phyloP scores from a whole-genome alignment of 2,113 vertebrate genomes.

The Tetrao urogallus region DNA sequence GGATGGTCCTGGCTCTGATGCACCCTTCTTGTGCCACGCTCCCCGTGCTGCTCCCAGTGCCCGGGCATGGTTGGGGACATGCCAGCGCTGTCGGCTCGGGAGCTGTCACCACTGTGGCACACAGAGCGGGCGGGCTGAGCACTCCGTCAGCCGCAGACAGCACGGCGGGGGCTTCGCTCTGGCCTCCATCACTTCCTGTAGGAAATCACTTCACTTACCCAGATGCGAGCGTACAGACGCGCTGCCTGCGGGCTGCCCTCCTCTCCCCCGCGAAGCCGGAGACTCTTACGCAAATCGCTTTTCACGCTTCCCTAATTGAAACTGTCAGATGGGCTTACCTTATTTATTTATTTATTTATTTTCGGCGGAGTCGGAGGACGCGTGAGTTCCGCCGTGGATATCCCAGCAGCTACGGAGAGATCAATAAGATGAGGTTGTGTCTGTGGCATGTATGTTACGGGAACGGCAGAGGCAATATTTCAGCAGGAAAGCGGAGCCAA shows the following conservation, averaged over 20 bases:
- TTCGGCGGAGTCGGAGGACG: background rate
- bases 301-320: constrained; percentile 75
- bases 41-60: background rate
- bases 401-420: constrained; percentile 39
- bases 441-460: constrained; percentile 58
- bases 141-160: background rate
- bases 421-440: constrained; percentile 56
- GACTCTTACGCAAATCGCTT: constrained; percentile 68
- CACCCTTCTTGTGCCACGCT: no score
- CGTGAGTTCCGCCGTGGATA: constrained; percentile 50
- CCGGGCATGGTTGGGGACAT: background rate
- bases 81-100: background rate
- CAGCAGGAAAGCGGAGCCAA: background rate
- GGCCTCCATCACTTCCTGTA: constrained; percentile 71
- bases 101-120: background rate
- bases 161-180: constrained; percentile 41
- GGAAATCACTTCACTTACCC: constrained; percentile 70
- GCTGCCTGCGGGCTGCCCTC: constrained; percentile 67
- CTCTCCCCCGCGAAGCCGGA: constrained; percentile 27
- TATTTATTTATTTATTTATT: background rate
- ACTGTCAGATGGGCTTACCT: constrained; percentile 75
- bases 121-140: background rate
- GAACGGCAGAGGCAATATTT: constrained; percentile 16
- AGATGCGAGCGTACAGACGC: constrained; percentile 66
- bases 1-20: background rate